Evolutionary conservation across 2,113 vertebrate species (phyloP), one percentile per base, ranked within the genome.

Genomic region (Bothrops jararaca): DNA sequence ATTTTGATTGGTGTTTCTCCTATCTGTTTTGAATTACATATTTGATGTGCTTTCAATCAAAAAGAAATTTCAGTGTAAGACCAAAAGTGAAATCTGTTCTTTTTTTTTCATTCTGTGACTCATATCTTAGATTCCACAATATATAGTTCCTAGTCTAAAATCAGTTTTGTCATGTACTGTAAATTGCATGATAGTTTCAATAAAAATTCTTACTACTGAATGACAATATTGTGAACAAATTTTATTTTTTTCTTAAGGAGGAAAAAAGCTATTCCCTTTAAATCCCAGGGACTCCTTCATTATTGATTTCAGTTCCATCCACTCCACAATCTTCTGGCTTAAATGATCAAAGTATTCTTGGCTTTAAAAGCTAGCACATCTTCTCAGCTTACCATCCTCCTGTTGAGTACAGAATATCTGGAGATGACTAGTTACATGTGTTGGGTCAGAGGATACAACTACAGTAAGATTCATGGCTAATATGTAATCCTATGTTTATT

Each of bases 261-360:
- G 6, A 22, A 80, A 80, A 80, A 39, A 34, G 34, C 15, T 80
- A 80, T 39, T 80, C 69, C 29, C 6, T 34, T 53, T 54, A 24
- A 53, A 22, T 88, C 9, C 13, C n/a, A 87, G 18, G 56, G 29
- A 64, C 1, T 53, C 88, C 29, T 22, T 56, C 52, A 52, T 42
- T 91, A 53, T 42, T 50, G 24, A 15, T 9, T 89, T 85, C 10
- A 57, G 52, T 89, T 45, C 53, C 2, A 50, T 91, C 26, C 86
- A 69, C 57, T 58, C 86, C 60, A 80, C 53, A 69, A 24, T 88
- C 15, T 85, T 13, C 39, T 23, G 26, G 60, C 85, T 80, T 9
- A 12, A 60, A 29, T 50, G 42, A 91, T 91, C 89, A 88, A 89
- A 92, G 89, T 34, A 88, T 69, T 58, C 26, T 64, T 93, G 48